phyloP scores from a whole-genome alignment of 1,140 invertebrate genomes.

The Lordiphosa stackelbergi region DNA sequence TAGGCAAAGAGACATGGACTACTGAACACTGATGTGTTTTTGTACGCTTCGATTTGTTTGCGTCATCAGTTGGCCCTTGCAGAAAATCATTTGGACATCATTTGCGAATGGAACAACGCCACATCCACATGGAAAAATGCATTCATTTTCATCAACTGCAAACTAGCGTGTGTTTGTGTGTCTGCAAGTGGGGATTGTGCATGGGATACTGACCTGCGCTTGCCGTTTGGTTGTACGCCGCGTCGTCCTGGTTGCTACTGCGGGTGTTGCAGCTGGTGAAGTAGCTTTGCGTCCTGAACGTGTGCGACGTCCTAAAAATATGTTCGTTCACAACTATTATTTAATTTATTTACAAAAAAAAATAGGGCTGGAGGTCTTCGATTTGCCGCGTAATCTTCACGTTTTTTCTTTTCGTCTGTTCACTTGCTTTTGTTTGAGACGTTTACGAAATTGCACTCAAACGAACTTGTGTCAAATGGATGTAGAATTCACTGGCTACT shows the following conservation, averaged over 20 bases:
- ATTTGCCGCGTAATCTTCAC: slow-evolving; percentile 44
- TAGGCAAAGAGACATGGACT: not conserved
- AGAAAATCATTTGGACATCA: slow-evolving; percentile 67
- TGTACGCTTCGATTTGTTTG: not conserved
- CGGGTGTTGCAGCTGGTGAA: slow-evolving; percentile 19
- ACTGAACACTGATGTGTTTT: not conserved
- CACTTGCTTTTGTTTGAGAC: not conserved
- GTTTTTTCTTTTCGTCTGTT: slow-evolving; percentile 17
- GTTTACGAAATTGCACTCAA: not conserved
- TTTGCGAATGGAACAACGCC: slow-evolving; percentile 73
- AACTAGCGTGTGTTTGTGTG: not conserved
- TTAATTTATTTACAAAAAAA: slow-evolving; percentile 15
- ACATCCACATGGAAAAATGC: slow-evolving; percentile 61
- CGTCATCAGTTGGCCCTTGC: slow-evolving; percentile 77
- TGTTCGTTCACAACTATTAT: slow-evolving; percentile 1
- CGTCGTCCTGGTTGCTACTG: slow-evolving; percentile 34
- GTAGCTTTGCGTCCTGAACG: slow-evolving; percentile 62
- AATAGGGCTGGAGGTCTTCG: slow-evolving; percentile 17
- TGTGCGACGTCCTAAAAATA: slow-evolving; percentile 61
- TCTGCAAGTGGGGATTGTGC: too few species aligned
- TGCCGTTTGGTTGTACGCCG: slow-evolving; percentile 56
- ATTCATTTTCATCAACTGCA: slow-evolving; percentile 59
- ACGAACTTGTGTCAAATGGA: slow-evolving; percentile 3
- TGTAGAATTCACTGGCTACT: slow-evolving; percentile 5
- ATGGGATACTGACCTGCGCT: slow-evolving; percentile 60